Percentiles rank a stretch among this genome's conserved stretches.
Conservation (phyloP, 2,113 vertebrate species). For the Puffinus mauretanicus region DNA sequence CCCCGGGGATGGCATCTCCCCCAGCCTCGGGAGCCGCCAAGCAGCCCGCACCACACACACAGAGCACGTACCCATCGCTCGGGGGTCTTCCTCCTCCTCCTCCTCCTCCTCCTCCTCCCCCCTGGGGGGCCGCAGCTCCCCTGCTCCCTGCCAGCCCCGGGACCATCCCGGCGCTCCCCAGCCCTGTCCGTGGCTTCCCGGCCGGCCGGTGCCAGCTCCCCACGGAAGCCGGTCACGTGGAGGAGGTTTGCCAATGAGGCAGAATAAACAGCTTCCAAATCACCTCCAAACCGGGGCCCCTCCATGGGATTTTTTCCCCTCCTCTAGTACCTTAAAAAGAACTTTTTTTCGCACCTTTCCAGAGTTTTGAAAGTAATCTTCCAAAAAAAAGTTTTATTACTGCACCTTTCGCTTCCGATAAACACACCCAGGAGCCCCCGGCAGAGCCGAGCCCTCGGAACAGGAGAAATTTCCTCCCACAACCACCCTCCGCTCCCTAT, state of each 20-base stretch:
- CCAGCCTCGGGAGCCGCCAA: not conserved
- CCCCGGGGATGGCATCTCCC: not conserved
- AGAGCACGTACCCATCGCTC: not conserved
- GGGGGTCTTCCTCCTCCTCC: not conserved
- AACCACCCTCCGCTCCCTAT: not conserved
- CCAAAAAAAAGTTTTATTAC: not conserved
- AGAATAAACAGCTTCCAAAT: not conserved
- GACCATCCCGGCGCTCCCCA: not conserved
- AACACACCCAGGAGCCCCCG: not conserved
- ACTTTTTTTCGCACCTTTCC: not conserved
- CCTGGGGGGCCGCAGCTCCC: not conserved
- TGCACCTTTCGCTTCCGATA: rapidly evolving
- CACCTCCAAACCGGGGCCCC: not conserved
- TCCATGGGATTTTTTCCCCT: rapidly evolving
- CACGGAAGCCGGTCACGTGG: not conserved
- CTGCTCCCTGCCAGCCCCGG: not conserved
- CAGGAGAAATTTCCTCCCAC: not conserved
- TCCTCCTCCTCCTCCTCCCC: not conserved
- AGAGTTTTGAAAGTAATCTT: rapidly evolving
- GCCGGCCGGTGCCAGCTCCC: not conserved
- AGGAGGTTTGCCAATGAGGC: not conserved
- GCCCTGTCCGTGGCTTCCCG: rapidly evolving
- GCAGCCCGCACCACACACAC: not conserved
- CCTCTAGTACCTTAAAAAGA: not conserved
- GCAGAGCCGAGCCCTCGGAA: not conserved